These are phyloP conservation scores for Nipponia nippon DNA, from an alignment of 2,113 vertebrate species.

Conservation along the genomic window DNA sequence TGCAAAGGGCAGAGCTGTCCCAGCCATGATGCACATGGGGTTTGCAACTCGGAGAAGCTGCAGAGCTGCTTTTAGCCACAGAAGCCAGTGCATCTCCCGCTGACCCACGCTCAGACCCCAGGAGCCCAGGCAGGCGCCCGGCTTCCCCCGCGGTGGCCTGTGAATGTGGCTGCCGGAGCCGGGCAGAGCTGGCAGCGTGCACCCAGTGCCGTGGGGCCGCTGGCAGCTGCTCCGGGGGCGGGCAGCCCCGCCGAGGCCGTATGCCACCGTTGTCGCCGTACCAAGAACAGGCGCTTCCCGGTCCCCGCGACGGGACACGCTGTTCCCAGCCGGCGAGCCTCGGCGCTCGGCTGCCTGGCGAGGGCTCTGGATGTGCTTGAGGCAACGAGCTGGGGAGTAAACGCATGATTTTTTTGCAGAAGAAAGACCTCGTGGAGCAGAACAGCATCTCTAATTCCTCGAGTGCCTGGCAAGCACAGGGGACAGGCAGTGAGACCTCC, in stretches of 20 bases:
- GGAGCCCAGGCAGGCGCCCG: background rate
- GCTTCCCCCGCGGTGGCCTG: fast-evolving
- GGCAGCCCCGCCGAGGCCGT: background rate
- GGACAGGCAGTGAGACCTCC: background rate
- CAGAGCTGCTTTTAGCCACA: background rate
- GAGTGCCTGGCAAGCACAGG: fast-evolving
- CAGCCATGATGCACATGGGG: fast-evolving
- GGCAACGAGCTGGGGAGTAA: background rate
- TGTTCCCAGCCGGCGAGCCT: background rate
- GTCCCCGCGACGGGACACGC: background rate
- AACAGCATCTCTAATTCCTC: background rate
- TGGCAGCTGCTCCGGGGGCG: background rate
- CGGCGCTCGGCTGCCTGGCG: background rate
- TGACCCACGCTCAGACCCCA: fast-evolving
- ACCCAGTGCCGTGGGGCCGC: background rate
- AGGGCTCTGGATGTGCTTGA: background rate
- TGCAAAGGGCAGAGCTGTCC: background rate
- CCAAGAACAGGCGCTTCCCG: background rate
- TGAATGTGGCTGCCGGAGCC: background rate
- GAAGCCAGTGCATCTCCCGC: fast-evolving
- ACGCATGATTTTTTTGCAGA: fast-evolving
- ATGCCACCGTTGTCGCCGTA: background rate
- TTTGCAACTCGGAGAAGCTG: background rate
- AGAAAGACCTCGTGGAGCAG: background rate
- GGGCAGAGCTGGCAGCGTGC: background rate